These are phyloP conservation scores for Anisognathus igniventris DNA, from an alignment of 2,797 vertebrate species.

Conservation along the genomic window DNA sequence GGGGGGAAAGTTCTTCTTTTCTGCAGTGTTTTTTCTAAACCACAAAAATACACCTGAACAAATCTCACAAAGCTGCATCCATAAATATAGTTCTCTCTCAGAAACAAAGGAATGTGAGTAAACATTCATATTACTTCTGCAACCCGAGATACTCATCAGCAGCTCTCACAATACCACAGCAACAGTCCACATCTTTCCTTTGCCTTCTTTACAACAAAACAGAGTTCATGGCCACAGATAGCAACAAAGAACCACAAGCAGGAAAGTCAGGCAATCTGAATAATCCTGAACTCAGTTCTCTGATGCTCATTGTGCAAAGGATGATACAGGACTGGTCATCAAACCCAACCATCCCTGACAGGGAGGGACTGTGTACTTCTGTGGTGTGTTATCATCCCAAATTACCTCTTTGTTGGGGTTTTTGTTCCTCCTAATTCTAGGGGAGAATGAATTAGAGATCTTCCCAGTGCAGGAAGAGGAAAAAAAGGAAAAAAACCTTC, in stretches of 20 bases:
- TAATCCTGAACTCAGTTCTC: not conserved
- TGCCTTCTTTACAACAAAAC: not conserved
- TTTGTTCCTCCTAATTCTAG: not conserved
- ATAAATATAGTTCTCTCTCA: not conserved
- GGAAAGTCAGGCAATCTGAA: not conserved
- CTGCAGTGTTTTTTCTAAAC: not conserved
- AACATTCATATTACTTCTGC: not conserved
- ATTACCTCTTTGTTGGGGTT: not conserved
- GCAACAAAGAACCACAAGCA: not conserved
- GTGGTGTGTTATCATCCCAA: not conserved
- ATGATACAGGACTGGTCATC: not conserved
- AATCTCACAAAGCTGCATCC: not conserved
- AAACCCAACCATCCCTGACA: not conserved
- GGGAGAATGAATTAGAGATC: not conserved
- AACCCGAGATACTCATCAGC: not conserved
- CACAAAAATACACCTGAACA: not conserved
- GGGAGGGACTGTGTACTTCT: not conserved
- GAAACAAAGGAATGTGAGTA: not conserved
- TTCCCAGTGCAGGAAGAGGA: not conserved
- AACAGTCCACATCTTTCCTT: not conserved
- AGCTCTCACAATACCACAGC: not conserved
- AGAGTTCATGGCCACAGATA: not conserved
- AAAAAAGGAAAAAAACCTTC: fast-evolving
- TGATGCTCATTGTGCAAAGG: not conserved
- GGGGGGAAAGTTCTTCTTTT: not conserved